Base-by-base conservation (phyloP, 64 coral and sea anemone genomes). In the Montipora efflorescens region DNA sequence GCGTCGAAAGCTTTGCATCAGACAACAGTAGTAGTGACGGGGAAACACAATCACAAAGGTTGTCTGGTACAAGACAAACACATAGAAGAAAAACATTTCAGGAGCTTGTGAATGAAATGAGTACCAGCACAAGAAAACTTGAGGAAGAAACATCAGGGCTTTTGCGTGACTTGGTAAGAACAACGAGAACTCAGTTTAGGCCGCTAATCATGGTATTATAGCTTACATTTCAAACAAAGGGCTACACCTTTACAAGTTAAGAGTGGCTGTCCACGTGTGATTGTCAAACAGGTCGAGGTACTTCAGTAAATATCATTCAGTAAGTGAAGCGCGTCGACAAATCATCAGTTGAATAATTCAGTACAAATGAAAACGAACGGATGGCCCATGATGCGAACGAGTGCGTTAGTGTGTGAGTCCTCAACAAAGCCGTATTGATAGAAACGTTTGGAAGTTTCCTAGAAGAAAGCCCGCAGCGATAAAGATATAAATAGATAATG, bases 161-260 rank as follows among this genome's bases (percentile, higher is more conserved):
- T 86, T 36, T 86, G 8, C 82, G 82, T 59, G 82, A 86, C 67
- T 49, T 86, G 82, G 82, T 86, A 72, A 86, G 82, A 64, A 64
- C 13, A 12, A 64, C 9, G 14, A 15, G 4, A 15, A 16, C 8
- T 64, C 6, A 57, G 11, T 57, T 57, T 7, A 14, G 14, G 14
- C 4, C 61, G 4, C 14, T 16, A 15, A 64, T 21, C 20, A 36
- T 71, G 20, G 68, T 71, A 71, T 19, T 14, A 64, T 64, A 12
- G 10, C 52, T 55, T 55, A 55, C 15, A 4, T 71, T 71, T 71
- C 4, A 71, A 4, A 71, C 19, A 71, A 71, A 21, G 21, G 10
- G 19, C 61, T 36, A 36, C 36, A 36, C 36, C 36, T 36, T 36
- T 36, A 36, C 36, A 2, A 36, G 36, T 36, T 2, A 36, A 36